Evolutionary conservation across 2,113 vertebrate genomes (phyloP).

Genomic region (Sigmodon hispidus): DNA sequence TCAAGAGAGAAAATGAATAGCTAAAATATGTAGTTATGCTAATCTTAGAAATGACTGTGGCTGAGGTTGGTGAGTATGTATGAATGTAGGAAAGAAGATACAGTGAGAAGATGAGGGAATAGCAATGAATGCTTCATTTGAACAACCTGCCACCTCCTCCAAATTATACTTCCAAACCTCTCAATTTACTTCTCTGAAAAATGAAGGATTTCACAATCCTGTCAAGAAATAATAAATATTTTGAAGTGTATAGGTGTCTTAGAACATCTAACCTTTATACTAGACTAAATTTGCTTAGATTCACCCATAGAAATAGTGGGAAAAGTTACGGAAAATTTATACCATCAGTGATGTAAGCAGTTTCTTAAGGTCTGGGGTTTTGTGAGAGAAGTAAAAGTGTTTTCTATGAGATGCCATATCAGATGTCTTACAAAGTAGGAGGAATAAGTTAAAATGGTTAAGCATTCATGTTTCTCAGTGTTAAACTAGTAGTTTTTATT

Average conservation of each 20-base stretch:
- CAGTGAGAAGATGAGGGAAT: neutral
- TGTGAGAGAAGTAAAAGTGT: neutral
- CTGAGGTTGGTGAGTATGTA: neutral
- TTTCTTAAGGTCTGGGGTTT: neutral
- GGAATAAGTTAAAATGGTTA: neutral
- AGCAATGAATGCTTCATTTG: neutral
- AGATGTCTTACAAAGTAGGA: neutral
- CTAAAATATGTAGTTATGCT: neutral
- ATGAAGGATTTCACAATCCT: neutral
- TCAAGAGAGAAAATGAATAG: neutral
- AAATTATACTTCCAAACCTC: neutral
- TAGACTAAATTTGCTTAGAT: constrained; percentile 4
- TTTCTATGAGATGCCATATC: neutral
- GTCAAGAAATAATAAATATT: neutral
- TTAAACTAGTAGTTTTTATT: constrained; percentile 20
- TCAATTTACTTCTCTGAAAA: neutral
- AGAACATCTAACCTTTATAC: neutral
- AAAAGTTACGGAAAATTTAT: neutral
- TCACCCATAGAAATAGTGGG: neutral
- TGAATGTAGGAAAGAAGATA: neutral
- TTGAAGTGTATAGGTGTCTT: neutral
- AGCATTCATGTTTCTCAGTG: neutral
- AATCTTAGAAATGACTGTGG: neutral
- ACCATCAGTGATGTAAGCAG: neutral
- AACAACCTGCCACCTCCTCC: neutral